Conservation (phyloP, 2,113 vertebrate species). For the Ranitomeya variabilis region DNA sequence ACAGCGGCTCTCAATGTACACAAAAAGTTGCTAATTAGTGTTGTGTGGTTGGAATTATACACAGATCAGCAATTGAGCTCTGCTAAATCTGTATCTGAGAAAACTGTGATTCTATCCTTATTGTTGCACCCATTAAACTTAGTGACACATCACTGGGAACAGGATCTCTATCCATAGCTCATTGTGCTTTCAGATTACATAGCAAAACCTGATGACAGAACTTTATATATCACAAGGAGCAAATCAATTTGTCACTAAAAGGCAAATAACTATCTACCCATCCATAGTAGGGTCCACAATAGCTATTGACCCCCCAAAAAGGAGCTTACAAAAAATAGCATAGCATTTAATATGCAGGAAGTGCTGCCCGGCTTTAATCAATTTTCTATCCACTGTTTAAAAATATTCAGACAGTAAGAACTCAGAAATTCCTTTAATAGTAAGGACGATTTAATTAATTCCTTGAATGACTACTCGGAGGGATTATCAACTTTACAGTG, state of each 20-base stretch:
- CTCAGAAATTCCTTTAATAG: constrained; percentile 68
- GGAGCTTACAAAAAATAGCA: constrained; percentile 1
- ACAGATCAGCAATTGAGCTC: too few species aligned
- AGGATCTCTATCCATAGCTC: too few species aligned
- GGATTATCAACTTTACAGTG: constrained; percentile 70
- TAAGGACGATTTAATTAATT: constrained; percentile 72
- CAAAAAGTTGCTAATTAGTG: too few species aligned
- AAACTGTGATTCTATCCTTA: too few species aligned
- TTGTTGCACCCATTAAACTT: too few species aligned
- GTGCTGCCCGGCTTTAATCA: constrained; percentile 67
- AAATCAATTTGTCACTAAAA: not conserved
- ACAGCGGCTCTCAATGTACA: too few species aligned
- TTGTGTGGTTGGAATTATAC: too few species aligned
- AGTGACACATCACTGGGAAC: too few species aligned
- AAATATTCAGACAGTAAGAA: constrained; percentile 70
- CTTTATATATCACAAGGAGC: not conserved
- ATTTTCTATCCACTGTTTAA: constrained; percentile 73
- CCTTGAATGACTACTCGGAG: constrained; percentile 65
- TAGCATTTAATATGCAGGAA: constrained; percentile 48
- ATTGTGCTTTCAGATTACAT: too few species aligned
- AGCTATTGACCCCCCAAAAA: constrained; percentile 23
- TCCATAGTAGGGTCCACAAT: constrained; percentile 3
- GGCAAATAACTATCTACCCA: not conserved
- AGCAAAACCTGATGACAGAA: too few species aligned
- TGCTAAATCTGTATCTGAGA: too few species aligned